Evolutionary conservation across 1,140 invertebrate genomes (phyloP), one percentile per base, ranked within the genome.

Genomic region (Musca domestica): DNA sequence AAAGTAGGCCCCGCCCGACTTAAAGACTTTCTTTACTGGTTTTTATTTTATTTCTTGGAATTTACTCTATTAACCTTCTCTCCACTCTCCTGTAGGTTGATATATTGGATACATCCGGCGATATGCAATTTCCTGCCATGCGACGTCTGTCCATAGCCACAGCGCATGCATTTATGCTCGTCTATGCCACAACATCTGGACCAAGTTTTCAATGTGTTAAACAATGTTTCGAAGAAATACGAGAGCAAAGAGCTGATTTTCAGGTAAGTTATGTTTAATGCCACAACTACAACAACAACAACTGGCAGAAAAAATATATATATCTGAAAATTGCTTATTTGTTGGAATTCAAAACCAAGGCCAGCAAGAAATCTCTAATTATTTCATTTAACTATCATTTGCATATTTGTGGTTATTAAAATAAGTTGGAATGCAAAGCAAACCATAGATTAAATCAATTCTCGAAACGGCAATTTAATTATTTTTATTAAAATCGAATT

Each of bases 51-150:
- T 25, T 58, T 58, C 9, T 2, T 58, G n/a, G n/a, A 30, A 30
- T 30, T 64, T 9, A 6, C 27, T 20, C 30, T 7, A 14, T 47
- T 64, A 49, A 54, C 20, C 1, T 48, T 4, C 30, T 65, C 56
- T 23, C 34, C 2, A 51, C 17, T 58, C 68, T 82, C 65, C 12
- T 41, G 2, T 83, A 88, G 85, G 92, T 95, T 47, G 93, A 96
- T 77, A 92, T 96, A 52, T 77, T 96, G 72, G 94, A 95, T 80
- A 96, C 94, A 3, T 92, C 92, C 12, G 88, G 93, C 30, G 91
- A 94, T 77, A 88, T 92, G 77, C 92, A 95, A 80, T 95, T 95
- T 81, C 93, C 93, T 17, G 92, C 92, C 25, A 95, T 95, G 92
- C 83, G 90, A 69, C 84, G 92, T 56, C 83, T 96, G 23, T 94